Evolutionary conservation across 2,113 vertebrate species (phyloP), one percentile per base, ranked within the genome.

Genomic region (Conger conger): DNA sequence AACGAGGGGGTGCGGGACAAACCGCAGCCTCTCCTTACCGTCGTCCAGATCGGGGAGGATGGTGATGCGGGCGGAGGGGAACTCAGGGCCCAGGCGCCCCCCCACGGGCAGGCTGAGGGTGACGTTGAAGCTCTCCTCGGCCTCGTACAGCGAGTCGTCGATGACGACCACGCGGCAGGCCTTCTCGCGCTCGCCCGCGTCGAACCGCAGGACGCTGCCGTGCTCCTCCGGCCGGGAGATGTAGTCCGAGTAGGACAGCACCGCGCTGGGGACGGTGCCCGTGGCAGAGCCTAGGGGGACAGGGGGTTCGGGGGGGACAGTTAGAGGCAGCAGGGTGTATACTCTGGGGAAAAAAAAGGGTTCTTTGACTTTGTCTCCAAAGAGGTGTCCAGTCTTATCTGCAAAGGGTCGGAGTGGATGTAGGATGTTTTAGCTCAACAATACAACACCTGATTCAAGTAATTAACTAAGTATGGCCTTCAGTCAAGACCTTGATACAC

Each of bases 211-310:
- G n/a, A 98, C 0, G 17, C 97, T 98, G 93, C 86, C 92, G 88
- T 96, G 96, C 86, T 97, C 97, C 92, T 99, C 97, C 0, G 96
- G 95, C 27, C 97, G 94, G 38, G 97, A 97, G 91, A 99, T 97
- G 93, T 96, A 99, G 92, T 99, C 98, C 0, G 97, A 98, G 88
- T 97, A 97, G 20, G 98, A 99, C 76, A 98, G 94, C 4, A 99
- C 97, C 0, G 95, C 96, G 33, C 93, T 95, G 33, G 97, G 97
- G 78, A 95, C 90, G 0, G 98, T 99, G 60, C 98, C 98, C 6
- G 94, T 91, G 37, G 98, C 98, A 0, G 97, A 96, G 76, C 95
- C 98, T 99, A 89, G 68, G n/a, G 84, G 27, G 35, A 79, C 0
- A 27, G 90, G 37, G 73, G 23, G 35, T 3, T 42, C 45, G 50